Base-by-base conservation (phyloP, 2,888 invertebrate genomes). In the Punctoribates punctum region DNA sequence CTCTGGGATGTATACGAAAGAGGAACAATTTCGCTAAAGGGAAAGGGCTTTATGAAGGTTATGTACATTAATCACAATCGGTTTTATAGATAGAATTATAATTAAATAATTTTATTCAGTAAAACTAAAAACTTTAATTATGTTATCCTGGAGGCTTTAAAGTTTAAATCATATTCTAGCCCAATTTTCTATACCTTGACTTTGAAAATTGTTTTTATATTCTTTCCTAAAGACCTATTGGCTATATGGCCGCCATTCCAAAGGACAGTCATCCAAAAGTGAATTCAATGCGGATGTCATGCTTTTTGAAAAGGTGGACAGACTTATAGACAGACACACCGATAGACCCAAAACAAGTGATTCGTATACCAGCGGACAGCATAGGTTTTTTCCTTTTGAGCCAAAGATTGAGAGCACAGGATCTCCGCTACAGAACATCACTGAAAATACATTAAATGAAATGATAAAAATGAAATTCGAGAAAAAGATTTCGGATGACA, bases 11-110 rank as follows among this genome's bases (percentile, higher is more conserved):
- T 93, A 4, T 86, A 82, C 34, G 83, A 83, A 48, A 77, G 84
- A 42, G 83, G 83, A n/a, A 81, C 81, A 0, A 91, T 94, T 78
- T 89, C 91, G 81, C 91, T 96, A 0, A 96, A 95, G 85, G 96
- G 76, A 51, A 76, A 76, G 62, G 76, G 76, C n/a, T 73, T 54
- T 38, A 73, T 76, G 76, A 73, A 76, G 57, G 70, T 70, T 20
- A 1, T 13, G 13, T 27, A n/a, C n/a, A n/a, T n/a, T n/a, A n/a
- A n/a, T n/a, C n/a, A n/a, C n/a, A n/a, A n/a, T n/a, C n/a, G n/a
- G n/a, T n/a, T n/a, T n/a, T 8, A 20, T 20, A 1, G 20, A 54
- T 54, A 20, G 20, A 20, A 20, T n/a, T 51, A 51, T n/a, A 15
- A 54, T 54, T 20, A 54, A 6, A 54, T 54, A 54, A 46, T 42